A percentile compares a stretch with the other conserved stretches of the same genome.
Evolutionary conservation across 2,888 invertebrate genomes (phyloP).

Genomic region (Andrena minutula): DNA sequence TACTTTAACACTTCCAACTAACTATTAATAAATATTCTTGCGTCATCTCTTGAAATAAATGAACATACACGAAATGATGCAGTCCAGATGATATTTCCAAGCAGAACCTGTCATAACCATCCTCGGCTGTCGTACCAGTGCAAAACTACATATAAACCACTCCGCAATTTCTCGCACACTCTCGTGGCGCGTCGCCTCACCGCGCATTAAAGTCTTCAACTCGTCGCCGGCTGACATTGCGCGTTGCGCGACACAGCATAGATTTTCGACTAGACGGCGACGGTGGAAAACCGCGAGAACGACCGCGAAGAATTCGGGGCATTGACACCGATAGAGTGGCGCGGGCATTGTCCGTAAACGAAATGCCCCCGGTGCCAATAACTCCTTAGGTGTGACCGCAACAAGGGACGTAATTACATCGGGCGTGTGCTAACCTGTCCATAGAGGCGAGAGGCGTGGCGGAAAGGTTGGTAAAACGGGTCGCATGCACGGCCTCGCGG

Average conservation of each 20-base stretch:
- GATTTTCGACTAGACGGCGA: neutral
- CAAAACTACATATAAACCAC: too few relatives aligned
- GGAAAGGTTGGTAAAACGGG: conserved; percentile 60
- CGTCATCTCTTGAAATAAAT: too few relatives aligned
- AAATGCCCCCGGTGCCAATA: conserved; percentile 37
- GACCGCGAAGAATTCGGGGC: conserved; percentile 14
- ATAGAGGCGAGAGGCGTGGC: conserved; percentile 67
- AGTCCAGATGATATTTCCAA: too few relatives aligned
- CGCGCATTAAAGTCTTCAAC: conserved; percentile 13
- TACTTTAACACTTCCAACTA: too few relatives aligned
- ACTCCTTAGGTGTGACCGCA: conserved; percentile 54
- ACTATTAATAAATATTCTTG: too few relatives aligned
- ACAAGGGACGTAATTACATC: conserved; percentile 69
- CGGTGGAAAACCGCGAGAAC: neutral
- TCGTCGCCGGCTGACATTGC: neutral
- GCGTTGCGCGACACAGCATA: neutral
- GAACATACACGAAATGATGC: too few relatives aligned
- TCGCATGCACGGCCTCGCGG: conserved; percentile 32
- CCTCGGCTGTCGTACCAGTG: too few relatives aligned
- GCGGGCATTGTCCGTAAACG: conserved; percentile 34
- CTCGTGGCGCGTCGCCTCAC: neutral
- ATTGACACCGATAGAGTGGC: conserved; percentile 20
- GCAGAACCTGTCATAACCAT: too few relatives aligned
- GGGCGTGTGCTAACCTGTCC: conserved; percentile 57
- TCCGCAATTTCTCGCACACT: too few relatives aligned